phyloP scores from a whole-genome alignment of 2,888 invertebrate species.

The Cheiracanthium punctorium region DNA sequence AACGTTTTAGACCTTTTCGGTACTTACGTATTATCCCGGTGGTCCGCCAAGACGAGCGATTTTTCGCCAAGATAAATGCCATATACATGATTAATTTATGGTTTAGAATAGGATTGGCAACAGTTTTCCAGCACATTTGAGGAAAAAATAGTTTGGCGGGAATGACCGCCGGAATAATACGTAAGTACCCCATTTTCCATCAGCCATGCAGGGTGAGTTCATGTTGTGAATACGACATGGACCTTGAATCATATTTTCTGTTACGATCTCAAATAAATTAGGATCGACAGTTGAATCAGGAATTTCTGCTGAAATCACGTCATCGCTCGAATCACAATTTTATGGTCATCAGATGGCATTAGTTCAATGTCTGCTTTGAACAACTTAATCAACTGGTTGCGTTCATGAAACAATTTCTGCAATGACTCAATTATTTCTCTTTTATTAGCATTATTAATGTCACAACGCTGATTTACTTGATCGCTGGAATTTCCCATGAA shows the following conservation, averaged over 20 bases:
- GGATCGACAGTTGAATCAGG: constrained; percentile 73
- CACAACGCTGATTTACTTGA: constrained; percentile 29
- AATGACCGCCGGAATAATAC: too few relatives aligned
- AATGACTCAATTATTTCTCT: neutral
- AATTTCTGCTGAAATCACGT: constrained; percentile 75
- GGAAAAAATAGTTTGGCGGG: too few relatives aligned
- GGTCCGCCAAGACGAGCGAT: too few relatives aligned
- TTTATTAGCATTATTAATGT: neutral
- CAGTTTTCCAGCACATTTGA: too few relatives aligned
- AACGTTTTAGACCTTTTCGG: constrained; percentile 71
- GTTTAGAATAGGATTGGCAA: too few relatives aligned
- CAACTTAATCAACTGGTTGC: neutral
- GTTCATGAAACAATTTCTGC: neutral
- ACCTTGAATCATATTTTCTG: constrained; percentile 74
- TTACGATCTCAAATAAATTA: constrained; percentile 74
- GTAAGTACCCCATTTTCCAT: too few relatives aligned
- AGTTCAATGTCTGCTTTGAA: constrained; percentile 43
- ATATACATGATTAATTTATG: too few relatives aligned
- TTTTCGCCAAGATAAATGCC: too few relatives aligned
- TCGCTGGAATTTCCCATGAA: constrained; percentile 69
- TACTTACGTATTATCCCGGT: too few relatives aligned
- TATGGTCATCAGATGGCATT: constrained; percentile 57
- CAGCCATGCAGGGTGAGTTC: constrained; percentile 61
- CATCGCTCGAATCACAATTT: constrained; percentile 72
- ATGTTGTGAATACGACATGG: constrained; percentile 69